phyloP scores from a whole-genome alignment of 1,140 invertebrate genomes.

The Telenomus remus region DNA sequence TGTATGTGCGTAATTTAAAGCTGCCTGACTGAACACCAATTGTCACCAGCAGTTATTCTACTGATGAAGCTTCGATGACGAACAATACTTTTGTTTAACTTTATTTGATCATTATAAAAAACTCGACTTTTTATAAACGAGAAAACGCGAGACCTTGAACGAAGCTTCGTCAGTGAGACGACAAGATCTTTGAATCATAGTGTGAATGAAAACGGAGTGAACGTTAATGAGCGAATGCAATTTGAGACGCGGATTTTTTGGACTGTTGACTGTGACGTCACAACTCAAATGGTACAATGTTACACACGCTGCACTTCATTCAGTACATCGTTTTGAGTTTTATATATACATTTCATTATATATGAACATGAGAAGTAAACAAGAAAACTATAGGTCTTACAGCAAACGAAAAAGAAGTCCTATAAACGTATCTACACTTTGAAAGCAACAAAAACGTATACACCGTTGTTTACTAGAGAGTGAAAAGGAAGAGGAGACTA shows the following conservation, averaged over 20 bases:
- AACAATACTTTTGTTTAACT: neutral
- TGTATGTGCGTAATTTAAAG: conserved; percentile 62
- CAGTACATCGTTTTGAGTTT: conserved; percentile 44
- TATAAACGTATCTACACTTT: conserved; percentile 19
- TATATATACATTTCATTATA: conserved; percentile 7
- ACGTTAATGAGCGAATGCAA: conserved; percentile 24
- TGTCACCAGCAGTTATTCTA: neutral
- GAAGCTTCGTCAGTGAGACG: conserved; percentile 56
- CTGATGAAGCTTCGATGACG: neutral
- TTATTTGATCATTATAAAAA: neutral
- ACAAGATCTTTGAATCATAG: conserved; percentile 26
- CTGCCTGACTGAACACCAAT: conserved; percentile 22
- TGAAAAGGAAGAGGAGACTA: neutral
- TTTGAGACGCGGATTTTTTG: conserved; percentile 47
- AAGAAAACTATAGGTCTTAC: conserved; percentile 16
- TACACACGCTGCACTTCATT: conserved; percentile 60
- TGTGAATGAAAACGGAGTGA: conserved; percentile 9
- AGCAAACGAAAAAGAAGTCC: conserved; percentile 16
- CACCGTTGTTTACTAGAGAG: conserved; percentile 3
- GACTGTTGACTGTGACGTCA: conserved; percentile 69
- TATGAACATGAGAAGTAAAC: neutral
- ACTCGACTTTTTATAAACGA: conserved; percentile 23
- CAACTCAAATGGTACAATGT: conserved; percentile 61
- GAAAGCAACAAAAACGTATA: conserved; percentile 16
- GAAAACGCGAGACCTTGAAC: neutral